A percentile compares a stretch with the other conserved stretches of the same genome.
These are phyloP conservation scores for Noturus placidus DNA, from an alignment of 2,113 vertebrate species.

Conservation along the genomic window DNA sequence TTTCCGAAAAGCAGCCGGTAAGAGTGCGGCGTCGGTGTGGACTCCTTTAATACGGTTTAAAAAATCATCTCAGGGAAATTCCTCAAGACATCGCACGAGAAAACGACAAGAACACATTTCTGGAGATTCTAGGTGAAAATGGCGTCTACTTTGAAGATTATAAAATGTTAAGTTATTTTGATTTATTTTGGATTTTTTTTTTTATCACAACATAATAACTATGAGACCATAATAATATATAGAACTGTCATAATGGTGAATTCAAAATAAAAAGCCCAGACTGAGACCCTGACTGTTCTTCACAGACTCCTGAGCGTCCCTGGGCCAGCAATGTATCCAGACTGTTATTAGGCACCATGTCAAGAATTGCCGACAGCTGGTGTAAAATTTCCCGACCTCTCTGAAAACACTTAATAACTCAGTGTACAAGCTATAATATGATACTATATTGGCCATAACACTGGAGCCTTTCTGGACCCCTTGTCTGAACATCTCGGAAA, in stretches of 20 bases:
- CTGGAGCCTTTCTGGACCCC: background rate
- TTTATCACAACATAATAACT: background rate
- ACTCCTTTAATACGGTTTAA: too few species aligned
- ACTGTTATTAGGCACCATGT: conserved; percentile 8
- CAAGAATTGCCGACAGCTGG: conserved; percentile 10
- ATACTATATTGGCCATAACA: background rate
- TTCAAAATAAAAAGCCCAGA: background rate
- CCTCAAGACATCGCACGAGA: too few species aligned
- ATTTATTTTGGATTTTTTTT: too few species aligned
- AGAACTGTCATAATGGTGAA: background rate
- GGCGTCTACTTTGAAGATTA: too few species aligned
- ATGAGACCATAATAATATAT: background rate
- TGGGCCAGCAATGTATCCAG: background rate
- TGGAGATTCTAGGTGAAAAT: too few species aligned
- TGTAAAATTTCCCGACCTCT: conserved; percentile 5
- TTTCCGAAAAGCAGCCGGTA: too few species aligned
- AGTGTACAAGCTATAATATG: background rate
- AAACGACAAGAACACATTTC: too few species aligned
- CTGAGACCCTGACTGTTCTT: background rate
- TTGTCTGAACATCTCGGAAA: background rate
- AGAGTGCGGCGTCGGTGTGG: too few species aligned
- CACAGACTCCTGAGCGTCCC: background rate
- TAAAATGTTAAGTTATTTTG: too few species aligned
- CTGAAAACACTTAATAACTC: conserved; percentile 22
- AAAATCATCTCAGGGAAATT: too few species aligned